Base-by-base conservation (phyloP, 2,797 vertebrate species). In the Microchirus variegatus region DNA sequence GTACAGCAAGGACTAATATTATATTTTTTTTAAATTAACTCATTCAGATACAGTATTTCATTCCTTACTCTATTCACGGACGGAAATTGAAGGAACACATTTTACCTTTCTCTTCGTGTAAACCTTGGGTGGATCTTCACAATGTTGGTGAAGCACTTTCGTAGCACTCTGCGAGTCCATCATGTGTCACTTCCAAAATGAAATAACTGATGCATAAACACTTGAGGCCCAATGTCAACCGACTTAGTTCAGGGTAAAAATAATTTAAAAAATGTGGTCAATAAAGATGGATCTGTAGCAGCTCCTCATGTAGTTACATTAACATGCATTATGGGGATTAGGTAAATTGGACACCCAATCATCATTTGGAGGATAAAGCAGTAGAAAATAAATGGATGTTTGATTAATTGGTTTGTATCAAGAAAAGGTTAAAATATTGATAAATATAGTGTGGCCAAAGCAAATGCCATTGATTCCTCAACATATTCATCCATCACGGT, bases 41-140 rank as follows among this genome's bases (percentile, higher is more conserved):
- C n/a, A 45, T 68, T 22, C 22, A 72, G 7, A 43, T 19, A 26
- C 12, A 12, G 13, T 70, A 53, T 86, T 89, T 89, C 78, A 76
- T 87, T 89, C 86, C 82, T 90, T 76, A 90, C 83, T 91, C 37
- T 84, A 87, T 87, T 86, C 51, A 87, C 79, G 45, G 46, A 54
- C 47, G 38, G 46, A 71, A 84, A 60, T 59, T 19, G 53, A 51
- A 72, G 53, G 67, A 54, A 60, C 55, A 67, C 22, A 48, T 74
- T 76, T 53, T 36, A 56, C 46, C 58, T 59, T 72, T 68, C 50
- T 17, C 43, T 31, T 31, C 31, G 1, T 31, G 31, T 31, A 64
- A 77, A 55, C 53, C 70, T 82, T 65, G 19, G 53, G 67, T 38
- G 56, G 68, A 67, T 40, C 59, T 65, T 71, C 56, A 75, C 59